phyloP scores from a whole-genome alignment of 53 echinoderm and acorn worm genomes.

The Glandiceps talaboti region DNA sequence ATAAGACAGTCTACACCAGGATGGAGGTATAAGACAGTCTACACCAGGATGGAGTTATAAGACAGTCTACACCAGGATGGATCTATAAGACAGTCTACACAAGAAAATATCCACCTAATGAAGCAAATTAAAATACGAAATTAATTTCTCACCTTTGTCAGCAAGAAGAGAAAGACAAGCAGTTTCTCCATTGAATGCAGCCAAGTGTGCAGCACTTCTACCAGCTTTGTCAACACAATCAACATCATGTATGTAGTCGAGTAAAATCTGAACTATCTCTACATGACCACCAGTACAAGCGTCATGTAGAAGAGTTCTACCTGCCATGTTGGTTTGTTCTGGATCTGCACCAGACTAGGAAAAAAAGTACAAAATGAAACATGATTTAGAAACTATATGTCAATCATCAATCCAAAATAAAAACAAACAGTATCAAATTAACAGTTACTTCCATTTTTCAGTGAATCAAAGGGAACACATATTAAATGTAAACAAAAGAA shows the following conservation, averaged over 20 bases:
- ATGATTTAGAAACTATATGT: no score
- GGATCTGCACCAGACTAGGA: slow-evolving; percentile 76
- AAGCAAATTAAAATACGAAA: not conserved
- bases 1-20: no score
- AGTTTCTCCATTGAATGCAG: slow-evolving; percentile 82
- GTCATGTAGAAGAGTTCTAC: slow-evolving; percentile 73
- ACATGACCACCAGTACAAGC: slow-evolving; percentile 82
- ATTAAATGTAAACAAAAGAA: no score
- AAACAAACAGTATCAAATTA: no score
- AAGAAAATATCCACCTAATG: not conserved
- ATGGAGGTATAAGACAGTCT: no score
- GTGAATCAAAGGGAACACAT: no score
- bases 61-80: no score
- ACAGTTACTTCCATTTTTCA: no score
- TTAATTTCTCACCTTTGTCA: slow-evolving; percentile 38
- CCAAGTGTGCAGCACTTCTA: slow-evolving; percentile 73
- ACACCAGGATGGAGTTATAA: no score
- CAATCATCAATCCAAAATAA: no score
- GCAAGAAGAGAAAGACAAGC: slow-evolving; percentile 55
- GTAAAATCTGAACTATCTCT: slow-evolving; percentile 46
- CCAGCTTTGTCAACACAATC: slow-evolving; percentile 48
- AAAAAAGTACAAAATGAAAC: no score
- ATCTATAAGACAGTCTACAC: no score
- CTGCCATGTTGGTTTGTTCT: slow-evolving; percentile 30
- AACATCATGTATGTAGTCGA: slow-evolving; percentile 49